Base-by-base conservation (phyloP, 2,113 vertebrate genomes). In the Brevimyrus niger region DNA sequence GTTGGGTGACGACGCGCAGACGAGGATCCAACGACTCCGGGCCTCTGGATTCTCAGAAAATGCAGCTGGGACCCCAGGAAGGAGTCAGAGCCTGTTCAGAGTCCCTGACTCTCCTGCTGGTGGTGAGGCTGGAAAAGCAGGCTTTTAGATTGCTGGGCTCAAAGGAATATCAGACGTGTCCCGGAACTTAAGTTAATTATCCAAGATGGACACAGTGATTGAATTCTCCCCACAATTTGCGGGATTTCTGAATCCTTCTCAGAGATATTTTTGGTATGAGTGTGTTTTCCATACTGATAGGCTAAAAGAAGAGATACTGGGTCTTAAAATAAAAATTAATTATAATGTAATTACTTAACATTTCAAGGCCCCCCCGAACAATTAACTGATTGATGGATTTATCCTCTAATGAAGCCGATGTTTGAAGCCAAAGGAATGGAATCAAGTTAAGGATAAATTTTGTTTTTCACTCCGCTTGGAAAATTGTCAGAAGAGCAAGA, bases 51-150 rank as follows among this genome's bases (percentile, higher is more conserved):
- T 35, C 31, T 76, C 69, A 76, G 69, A 76, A 76, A 76, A 4
- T 10, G 23, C 65, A 31, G 65, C 9, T 27, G 3, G 65, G 65
- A 19, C 15, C 4, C 35, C 44, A 47, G 19, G 17, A 42, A 13
- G 42, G 53, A 86, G 46, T 27, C 53, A 42, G 13, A 2, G 55
- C 35, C 17, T 50, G 17, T 27, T 35, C 35, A 5, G 48, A 6
- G 48, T 5, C 4, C 1, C 27, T 76, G 35, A 42, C 73, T 38
- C 35, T 42, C 35, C 31, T 19, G 35, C 53, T 90, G 80, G 92
- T 92, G 80, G 92, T 91, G 89, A 80, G 21, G 10, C 38, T 84
- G 38, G 50, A 89, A 90, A 91, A 92, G 86, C 46, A 44, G n/a
- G 19, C 3, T 83, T 47, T 46, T 83, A 44, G 42, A 46, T 10